These are phyloP conservation scores for Meandrina meandrites DNA, from an alignment of 92 coral and sea anemone species.

Conservation along the genomic window DNA sequence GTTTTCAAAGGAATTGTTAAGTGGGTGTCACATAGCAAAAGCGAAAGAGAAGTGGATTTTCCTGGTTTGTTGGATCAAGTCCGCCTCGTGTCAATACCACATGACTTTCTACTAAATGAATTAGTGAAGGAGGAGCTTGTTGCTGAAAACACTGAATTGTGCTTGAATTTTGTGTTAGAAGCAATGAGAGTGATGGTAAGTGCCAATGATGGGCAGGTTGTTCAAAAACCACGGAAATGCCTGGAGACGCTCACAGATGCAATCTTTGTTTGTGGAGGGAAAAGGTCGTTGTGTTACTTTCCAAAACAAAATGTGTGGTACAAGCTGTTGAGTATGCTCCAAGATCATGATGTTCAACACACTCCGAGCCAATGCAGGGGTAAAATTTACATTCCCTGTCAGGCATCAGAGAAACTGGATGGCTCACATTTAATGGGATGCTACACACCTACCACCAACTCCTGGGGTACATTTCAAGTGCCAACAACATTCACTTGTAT, in stretches of 20 bases:
- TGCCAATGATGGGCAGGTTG: neutral
- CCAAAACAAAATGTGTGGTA: conserved; percentile 7
- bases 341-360: neutral
- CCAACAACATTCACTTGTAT: neutral
- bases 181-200: neutral
- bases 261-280: conserved; percentile 8
- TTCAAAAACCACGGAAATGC: conserved; percentile 19
- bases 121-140: conserved; percentile 11
- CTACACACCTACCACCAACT: neutral
- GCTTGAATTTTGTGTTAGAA: neutral
- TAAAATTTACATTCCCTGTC: neutral
- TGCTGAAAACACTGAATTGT: neutral
- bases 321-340: neutral
- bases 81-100: neutral
- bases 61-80: conserved; percentile 1
- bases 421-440: neutral
- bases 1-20: conserved; percentile 20
- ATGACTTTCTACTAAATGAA: conserved; percentile 5
- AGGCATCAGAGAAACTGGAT: neutral
- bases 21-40: conserved; percentile 26
- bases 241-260: neutral
- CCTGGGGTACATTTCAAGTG: conserved; percentile 4
- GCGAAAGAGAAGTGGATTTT: conserved; percentile 10
- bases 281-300: conserved; percentile 2
- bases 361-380: neutral